A percentile compares a stretch with the other conserved stretches of the same genome.
Conservation (phyloP, 2,888 invertebrate species). For the Eledone cirrhosa region DNA sequence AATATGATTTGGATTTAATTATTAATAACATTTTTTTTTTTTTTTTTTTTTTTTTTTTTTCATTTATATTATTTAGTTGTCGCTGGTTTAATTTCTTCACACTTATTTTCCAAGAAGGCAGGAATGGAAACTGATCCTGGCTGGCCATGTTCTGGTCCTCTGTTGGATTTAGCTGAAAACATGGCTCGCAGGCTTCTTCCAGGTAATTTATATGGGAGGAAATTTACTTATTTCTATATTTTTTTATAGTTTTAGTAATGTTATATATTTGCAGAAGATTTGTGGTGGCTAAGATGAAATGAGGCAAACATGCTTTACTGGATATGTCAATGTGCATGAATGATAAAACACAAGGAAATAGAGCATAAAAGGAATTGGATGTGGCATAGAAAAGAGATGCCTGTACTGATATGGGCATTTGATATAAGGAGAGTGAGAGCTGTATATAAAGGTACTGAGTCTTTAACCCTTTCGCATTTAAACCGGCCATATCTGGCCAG, state of each 20-base stretch:
- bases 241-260: too few species aligned
- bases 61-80: constrained; percentile 73
- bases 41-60: background rate
- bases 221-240: too few species aligned
- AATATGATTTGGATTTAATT: background rate
- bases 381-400: too few species aligned
- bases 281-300: too few species aligned
- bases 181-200: constrained; percentile 90
- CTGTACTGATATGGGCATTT: too few species aligned
- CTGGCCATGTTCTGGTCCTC: constrained; percentile 97
- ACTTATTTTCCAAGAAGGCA: constrained; percentile 85
- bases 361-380: too few species aligned
- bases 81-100: constrained; percentile 95
- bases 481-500: too few species aligned
- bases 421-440: too few species aligned
- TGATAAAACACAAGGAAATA: too few species aligned
- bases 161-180: constrained; percentile 91
- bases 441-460: too few species aligned
- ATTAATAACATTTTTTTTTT: background rate
- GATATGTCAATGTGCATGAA: background rate
- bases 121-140: constrained; percentile 77
- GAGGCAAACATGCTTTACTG: too few species aligned
- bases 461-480: too few species aligned
- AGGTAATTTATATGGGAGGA: constrained; percentile 65
- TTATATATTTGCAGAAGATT: background rate